Percentiles rank a stretch among this genome's conserved stretches.
Evolutionary conservation across 2,888 invertebrate genomes (phyloP).

Genomic region (Schizaphis graminum): DNA sequence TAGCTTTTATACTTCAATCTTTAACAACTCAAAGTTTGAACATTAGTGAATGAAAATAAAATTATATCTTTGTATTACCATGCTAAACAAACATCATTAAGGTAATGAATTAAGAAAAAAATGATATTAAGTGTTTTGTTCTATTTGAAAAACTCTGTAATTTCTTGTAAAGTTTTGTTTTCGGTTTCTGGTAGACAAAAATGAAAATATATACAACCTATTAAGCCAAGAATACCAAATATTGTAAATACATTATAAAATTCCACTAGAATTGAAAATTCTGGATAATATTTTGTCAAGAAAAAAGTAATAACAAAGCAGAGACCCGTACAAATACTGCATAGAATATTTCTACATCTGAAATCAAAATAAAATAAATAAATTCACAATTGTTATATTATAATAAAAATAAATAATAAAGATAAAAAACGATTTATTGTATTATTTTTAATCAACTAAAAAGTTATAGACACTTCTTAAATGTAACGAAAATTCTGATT

Average conservation of each 20-base stretch:
- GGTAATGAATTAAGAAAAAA: background rate
- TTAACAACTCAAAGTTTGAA: background rate
- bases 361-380: conserved; percentile 58
- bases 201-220: conserved; percentile 78
- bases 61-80: background rate
- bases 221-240: conserved; percentile 71
- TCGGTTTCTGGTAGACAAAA: conserved; percentile 86
- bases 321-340: conserved; percentile 74
- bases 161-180: conserved; percentile 76
- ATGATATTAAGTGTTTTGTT: background rate
- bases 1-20: background rate
- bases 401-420: background rate
- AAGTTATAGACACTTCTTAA: background rate
- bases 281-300: conserved; percentile 73
- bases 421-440: background rate
- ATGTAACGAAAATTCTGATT: background rate
- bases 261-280: conserved; percentile 66
- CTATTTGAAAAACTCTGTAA: conserved; percentile 63
- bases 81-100: background rate
- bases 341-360: conserved; percentile 74
- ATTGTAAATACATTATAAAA: conserved; percentile 69
- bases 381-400: background rate
- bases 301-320: conserved; percentile 74
- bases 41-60: background rate
- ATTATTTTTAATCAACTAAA: background rate